These are phyloP conservation scores for Indicator maculatus DNA, from an alignment of 2,113 vertebrate genomes.

Conservation along the genomic window DNA sequence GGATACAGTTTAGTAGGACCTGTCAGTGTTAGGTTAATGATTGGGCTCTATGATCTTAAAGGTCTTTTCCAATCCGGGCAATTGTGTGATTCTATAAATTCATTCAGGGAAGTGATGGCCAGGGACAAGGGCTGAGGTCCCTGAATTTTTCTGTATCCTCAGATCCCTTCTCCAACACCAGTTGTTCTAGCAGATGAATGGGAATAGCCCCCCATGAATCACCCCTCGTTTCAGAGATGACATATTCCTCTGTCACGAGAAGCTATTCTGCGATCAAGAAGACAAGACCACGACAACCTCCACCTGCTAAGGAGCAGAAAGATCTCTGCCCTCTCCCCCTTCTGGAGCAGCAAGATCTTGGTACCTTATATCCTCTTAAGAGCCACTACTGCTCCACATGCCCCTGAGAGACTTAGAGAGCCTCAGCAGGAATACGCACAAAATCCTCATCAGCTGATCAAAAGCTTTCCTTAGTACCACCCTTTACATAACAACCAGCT, in stretches of 20 bases:
- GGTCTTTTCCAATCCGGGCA: too few relatives aligned
- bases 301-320: background rate
- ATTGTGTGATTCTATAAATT: background rate
- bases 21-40: too few relatives aligned
- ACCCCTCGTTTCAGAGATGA: background rate
- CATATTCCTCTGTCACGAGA: background rate
- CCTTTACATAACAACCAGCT: conserved; percentile 7
- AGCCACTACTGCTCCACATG: background rate
- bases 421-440: background rate
- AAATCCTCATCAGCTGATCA: conserved; percentile 54
- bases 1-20: too few relatives aligned
- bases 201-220: conserved; percentile 12
- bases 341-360: background rate
- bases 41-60: too few relatives aligned
- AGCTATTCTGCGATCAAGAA: background rate
- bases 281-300: background rate
- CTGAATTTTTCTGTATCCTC: background rate
- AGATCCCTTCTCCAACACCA: background rate
- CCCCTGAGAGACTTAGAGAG: background rate
- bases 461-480: conserved; percentile 53
- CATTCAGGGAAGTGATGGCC: rapidly evolving
- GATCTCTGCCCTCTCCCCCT: conserved; percentile 1
- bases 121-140: background rate
- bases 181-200: rapidly evolving
- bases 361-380: conserved; percentile 12